Conservation (phyloP, 2,113 vertebrate genomes). For the Mohoua ochrocephala region DNA sequence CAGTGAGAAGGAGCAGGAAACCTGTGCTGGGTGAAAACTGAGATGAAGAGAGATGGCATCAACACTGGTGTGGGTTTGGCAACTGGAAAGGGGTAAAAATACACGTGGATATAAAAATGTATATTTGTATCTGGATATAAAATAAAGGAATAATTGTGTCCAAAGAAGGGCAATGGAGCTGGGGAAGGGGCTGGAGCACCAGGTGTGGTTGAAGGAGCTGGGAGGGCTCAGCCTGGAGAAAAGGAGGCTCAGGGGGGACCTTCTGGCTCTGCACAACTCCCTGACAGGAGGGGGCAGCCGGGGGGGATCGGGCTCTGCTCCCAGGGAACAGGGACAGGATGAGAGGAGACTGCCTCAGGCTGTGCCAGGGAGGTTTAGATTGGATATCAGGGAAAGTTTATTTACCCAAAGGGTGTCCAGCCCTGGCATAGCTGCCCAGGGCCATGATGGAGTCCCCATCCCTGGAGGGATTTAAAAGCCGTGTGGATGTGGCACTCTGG, state of each 20-base stretch:
- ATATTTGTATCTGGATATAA: not conserved
- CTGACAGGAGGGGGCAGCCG: not conserved
- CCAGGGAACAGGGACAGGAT: not conserved
- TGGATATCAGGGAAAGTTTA: fast-evolving
- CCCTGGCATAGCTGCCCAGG: not conserved
- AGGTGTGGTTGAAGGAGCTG: not conserved
- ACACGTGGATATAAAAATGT: not conserved
- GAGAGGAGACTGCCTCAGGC: fast-evolving
- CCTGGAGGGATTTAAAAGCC: not conserved
- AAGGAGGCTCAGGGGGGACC: not conserved
- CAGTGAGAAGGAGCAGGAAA: not conserved
- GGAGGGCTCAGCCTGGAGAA: not conserved
- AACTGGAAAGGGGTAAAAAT: not conserved
- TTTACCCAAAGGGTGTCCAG: fast-evolving
- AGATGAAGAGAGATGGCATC: not conserved
- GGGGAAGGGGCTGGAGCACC: not conserved
- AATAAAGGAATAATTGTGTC: not conserved
- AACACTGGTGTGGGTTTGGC: fast-evolving
- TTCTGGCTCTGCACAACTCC: not conserved
- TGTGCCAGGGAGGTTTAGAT: fast-evolving
- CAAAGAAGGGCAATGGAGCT: fast-evolving
- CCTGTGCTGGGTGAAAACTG: not conserved
- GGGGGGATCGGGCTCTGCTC: not conserved
- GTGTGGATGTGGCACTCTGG: not conserved
- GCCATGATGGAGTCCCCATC: fast-evolving